phyloP scores from a whole-genome alignment of 35 echinoderm and acorn worm species.

The Ophiothrix spiculata region DNA sequence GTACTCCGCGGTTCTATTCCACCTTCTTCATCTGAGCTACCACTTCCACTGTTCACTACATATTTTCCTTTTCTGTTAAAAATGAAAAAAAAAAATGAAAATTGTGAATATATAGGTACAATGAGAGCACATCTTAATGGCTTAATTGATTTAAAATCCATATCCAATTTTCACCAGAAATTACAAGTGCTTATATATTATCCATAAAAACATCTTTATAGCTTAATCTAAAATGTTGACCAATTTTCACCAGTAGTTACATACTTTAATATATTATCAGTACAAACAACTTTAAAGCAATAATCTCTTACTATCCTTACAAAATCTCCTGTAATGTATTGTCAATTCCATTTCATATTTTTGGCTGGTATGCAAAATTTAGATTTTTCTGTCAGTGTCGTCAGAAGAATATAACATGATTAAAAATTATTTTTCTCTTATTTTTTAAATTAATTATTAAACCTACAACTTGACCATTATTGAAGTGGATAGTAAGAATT shows the following conservation, averaged over 20 bases:
- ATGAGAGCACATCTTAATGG: background rate
- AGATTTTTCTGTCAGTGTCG: too few relatives aligned
- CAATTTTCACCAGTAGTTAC: background rate
- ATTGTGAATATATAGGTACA: background rate
- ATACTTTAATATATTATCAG: too few relatives aligned
- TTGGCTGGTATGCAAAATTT: too few relatives aligned
- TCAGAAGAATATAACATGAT: too few relatives aligned
- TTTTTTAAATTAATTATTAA: too few relatives aligned
- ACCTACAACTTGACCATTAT: too few relatives aligned
- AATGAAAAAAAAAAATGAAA: background rate
- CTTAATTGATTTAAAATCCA: background rate
- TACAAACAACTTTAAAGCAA: too few relatives aligned
- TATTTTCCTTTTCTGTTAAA: slow-evolving; percentile 42
- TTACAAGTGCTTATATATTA: background rate
- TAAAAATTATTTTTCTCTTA: too few relatives aligned
- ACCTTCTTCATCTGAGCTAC: slow-evolving; percentile 60
- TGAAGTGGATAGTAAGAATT: too few relatives aligned
- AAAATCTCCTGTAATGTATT: too few relatives aligned
- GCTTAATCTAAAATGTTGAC: background rate
- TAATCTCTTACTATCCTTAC: too few relatives aligned
- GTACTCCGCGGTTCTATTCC: slow-evolving; percentile 39
- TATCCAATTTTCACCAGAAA: background rate
- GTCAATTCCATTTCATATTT: too few relatives aligned
- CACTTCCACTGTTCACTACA: slow-evolving; percentile 53
- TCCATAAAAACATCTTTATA: background rate